Conservation (phyloP, 2,113 vertebrate genomes). For the Gambusia holbrooki region DNA sequence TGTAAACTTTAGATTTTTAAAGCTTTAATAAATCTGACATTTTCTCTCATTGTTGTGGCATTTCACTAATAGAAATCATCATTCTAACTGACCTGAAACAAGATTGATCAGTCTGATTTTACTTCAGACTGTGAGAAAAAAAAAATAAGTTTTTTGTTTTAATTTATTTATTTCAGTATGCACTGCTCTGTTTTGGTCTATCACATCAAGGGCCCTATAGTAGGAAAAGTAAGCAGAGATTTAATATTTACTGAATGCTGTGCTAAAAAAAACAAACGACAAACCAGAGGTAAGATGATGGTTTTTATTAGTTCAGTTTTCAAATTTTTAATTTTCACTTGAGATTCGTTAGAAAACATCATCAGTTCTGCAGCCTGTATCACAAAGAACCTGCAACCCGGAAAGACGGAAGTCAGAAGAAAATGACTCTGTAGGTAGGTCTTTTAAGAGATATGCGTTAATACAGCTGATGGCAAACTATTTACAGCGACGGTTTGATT, state of each 20-base stretch:
- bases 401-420: conserved; percentile 64
- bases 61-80: too few species aligned
- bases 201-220: too few species aligned
- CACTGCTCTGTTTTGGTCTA: too few species aligned
- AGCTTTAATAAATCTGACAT: too few species aligned
- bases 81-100: too few species aligned
- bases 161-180: too few species aligned
- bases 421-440: conserved; percentile 74
- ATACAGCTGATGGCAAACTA: conserved; percentile 72
- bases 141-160: too few species aligned
- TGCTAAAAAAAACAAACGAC: conserved; percentile 22
- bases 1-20: too few species aligned
- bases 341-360: conserved; percentile 82
- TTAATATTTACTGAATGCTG: neutral
- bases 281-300: conserved; percentile 51
- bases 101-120: too few species aligned
- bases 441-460: conserved; percentile 71
- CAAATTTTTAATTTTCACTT: conserved; percentile 76
- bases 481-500: conserved; percentile 77
- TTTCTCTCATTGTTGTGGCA: too few species aligned
- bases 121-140: too few species aligned
- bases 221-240: neutral
- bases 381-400: conserved; percentile 63
- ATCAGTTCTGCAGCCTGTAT: conserved; percentile 71
- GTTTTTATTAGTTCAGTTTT: conserved; percentile 82